Conservation (phyloP, 2,797 vertebrate genomes). For the Cyclopterus lumpus region DNA sequence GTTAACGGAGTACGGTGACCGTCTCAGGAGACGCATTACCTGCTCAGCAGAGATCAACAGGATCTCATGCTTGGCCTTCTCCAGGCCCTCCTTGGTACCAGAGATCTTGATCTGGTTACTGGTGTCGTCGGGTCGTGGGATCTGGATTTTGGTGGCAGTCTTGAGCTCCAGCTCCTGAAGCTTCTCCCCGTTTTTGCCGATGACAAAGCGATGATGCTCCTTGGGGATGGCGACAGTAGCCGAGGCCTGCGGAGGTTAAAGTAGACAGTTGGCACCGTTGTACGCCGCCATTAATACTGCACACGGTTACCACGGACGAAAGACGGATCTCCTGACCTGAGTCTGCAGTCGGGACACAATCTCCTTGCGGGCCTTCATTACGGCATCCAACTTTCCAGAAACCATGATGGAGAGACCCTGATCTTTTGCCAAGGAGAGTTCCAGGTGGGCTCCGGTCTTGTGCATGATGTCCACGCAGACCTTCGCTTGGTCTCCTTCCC, state of each 20-base stretch:
- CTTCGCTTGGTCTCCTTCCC: slow-evolving; percentile 98
- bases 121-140: slow-evolving; percentile 96
- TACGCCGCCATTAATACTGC: not conserved
- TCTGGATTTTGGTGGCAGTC: slow-evolving; percentile 99
- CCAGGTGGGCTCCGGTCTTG: slow-evolving; percentile 97
- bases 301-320: not conserved
- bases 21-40: slow-evolving; percentile 75
- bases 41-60: slow-evolving; percentile 98
- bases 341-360: slow-evolving; percentile 99
- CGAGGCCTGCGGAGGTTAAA: slow-evolving; percentile 86
- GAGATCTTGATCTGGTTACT: slow-evolving; percentile 99
- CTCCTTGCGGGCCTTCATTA: slow-evolving; percentile 99
- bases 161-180: slow-evolving; percentile 98
- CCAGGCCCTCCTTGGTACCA: slow-evolving; percentile 98
- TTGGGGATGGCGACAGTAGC: slow-evolving; percentile 97
- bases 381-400: slow-evolving; percentile 96
- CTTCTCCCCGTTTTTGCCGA: slow-evolving; percentile 98
- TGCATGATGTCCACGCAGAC: slow-evolving; percentile 99
- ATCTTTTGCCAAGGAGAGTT: slow-evolving; percentile 98
- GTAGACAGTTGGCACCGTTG: not conserved
- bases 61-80: slow-evolving; percentile 98
- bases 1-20: not conserved
- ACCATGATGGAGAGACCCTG: slow-evolving; percentile 99
- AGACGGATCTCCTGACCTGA: slow-evolving; percentile 83
- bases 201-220: slow-evolving; percentile 99